Evolutionary conservation across 2,113 vertebrate genomes (phyloP).

Genomic region (Dromiciops gliroides): DNA sequence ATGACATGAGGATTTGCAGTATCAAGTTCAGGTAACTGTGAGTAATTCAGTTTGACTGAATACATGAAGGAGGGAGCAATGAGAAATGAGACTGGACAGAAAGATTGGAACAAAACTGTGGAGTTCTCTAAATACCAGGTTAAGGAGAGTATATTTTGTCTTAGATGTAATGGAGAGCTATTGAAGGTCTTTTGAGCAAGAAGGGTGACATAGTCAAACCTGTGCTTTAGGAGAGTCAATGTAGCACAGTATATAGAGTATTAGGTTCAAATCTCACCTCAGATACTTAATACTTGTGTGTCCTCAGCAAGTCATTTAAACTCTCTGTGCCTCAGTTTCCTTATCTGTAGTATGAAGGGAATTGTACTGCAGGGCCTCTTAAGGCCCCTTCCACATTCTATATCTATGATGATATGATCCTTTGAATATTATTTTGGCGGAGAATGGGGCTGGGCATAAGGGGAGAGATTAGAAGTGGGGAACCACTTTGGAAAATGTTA

Average conservation of each 20-base stretch:
- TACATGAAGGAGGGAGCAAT: not conserved
- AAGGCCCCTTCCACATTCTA: not conserved
- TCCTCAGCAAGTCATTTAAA: not conserved
- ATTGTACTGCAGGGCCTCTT: not conserved
- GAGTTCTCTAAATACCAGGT: not conserved
- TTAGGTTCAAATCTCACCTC: not conserved
- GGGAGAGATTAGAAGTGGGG: not conserved
- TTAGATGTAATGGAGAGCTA: not conserved
- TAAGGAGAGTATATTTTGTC: not conserved
- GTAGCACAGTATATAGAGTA: not conserved
- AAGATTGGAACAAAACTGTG: not conserved
- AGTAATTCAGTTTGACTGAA: not conserved
- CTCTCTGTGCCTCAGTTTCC: not conserved
- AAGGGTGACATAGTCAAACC: no score
- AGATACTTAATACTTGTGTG: not conserved
- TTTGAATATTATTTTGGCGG: not conserved
- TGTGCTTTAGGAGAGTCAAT: not conserved
- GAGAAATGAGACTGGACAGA: not conserved
- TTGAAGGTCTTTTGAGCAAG: not conserved
- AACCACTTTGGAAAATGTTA: not conserved
- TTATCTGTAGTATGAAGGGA: not conserved
- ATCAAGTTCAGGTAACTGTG: not conserved
- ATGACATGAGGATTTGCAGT: not conserved
- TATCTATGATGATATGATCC: not conserved
- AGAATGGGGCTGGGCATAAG: not conserved